Evolutionary conservation across 2,113 vertebrate genomes (phyloP), one percentile per base, ranked within the genome.

Genomic region (Harpagus bidentatus): DNA sequence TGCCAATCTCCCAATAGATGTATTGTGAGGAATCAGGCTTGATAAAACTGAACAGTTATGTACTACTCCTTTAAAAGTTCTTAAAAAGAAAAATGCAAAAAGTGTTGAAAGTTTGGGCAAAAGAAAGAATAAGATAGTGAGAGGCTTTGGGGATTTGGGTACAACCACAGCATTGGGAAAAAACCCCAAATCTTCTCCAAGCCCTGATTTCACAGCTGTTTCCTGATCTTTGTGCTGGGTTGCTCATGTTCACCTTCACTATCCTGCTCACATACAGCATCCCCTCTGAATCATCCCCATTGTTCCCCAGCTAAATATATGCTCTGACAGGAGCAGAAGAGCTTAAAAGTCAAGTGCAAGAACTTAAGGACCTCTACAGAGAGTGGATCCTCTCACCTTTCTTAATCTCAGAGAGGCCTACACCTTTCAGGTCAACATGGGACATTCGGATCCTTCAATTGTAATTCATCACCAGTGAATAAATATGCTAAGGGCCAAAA

Each of bases 181-280:
- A 74, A 19, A 0, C 8, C 48, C 28, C 52, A 53, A 28, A 53
- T 18, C 52, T 29, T 53, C 52, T 78, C 31, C 43, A 21, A 73
- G 18, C 16, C 66, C 58, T 69, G 42, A 59, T 53, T 47, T 86
- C 71, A 65, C 14, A 65, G 26, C 7, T 65, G 10, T 34, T 92
- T 86, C 42, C 53, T 32, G 23, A 72, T 36, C 38, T 73, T 73
- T 61, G 45, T 53, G 36, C 34, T 81, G 58, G 28, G 50, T 78
- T 0, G 0, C 28, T 73, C 3, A 1, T 13, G 16, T 26, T 56
- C 65, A 62, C 50, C 50, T 59, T 80, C 23, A 32, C 42, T 42
- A 19, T 91, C 36, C 34, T 72, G 58, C 19, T 69, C 36, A 53
- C 25, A 73, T 9, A 23, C 7, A 52, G 40, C 43, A 82, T 21